Conservation (phyloP, 2,888 invertebrate genomes). For the Ethmia dodecea region DNA sequence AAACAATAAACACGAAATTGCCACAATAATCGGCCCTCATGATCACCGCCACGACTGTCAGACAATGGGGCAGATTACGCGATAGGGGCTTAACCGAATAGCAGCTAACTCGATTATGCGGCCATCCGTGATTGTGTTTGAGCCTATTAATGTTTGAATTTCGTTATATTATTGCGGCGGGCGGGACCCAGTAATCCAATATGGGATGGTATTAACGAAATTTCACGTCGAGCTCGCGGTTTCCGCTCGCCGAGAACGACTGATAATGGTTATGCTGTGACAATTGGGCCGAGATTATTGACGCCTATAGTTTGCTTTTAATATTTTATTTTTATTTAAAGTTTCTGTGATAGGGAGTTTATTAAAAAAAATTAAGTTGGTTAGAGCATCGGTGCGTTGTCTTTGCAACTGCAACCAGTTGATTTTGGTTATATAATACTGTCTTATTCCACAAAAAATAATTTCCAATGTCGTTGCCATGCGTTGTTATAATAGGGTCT, state of each 20-base stretch:
- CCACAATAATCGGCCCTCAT: conserved; percentile 73
- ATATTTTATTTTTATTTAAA: too few species aligned
- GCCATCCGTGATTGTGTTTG: conserved; percentile 75
- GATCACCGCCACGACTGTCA: conserved; percentile 64
- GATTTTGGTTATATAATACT: too few species aligned
- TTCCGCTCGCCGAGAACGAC: conserved; percentile 28
- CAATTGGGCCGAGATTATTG: background rate
- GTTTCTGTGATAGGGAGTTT: too few species aligned
- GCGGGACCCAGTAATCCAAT: conserved; percentile 63
- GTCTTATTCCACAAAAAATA: too few species aligned
- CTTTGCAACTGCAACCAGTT: too few species aligned
- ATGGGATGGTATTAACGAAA: conserved; percentile 61
- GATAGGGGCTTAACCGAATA: conserved; percentile 74
- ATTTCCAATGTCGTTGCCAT: too few species aligned
- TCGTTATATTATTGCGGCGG: conserved; percentile 72
- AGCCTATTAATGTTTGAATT: conserved; percentile 76
- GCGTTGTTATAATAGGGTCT: too few species aligned
- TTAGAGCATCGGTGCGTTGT: too few species aligned
- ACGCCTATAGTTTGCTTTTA: too few species aligned
- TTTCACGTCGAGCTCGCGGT: conserved; percentile 44
- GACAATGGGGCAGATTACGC: conserved; percentile 72
- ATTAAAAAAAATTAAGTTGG: too few species aligned
- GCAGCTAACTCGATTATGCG: conserved; percentile 75
- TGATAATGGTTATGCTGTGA: conserved; percentile 24
- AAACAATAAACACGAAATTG: conserved; percentile 73